phyloP scores from a whole-genome alignment of 2,113 vertebrate genomes.

The Mobula hypostoma region DNA sequence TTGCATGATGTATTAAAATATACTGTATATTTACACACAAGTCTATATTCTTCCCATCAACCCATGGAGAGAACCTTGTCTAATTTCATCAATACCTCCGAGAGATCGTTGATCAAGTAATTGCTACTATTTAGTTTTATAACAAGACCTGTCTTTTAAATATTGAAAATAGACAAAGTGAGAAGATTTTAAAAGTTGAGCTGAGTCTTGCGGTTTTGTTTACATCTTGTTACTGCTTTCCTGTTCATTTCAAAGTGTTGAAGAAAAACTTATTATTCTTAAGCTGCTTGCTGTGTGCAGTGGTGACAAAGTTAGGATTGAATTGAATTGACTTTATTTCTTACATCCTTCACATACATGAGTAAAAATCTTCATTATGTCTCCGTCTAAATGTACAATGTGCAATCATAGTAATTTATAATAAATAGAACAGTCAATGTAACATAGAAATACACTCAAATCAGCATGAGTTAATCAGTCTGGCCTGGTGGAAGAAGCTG shows the following conservation, averaged over 20 bases:
- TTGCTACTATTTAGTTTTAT: background rate
- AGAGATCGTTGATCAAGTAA: background rate
- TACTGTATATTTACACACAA: background rate
- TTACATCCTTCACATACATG: too few relatives aligned
- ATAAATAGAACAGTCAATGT: too few relatives aligned
- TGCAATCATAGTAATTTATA: too few relatives aligned
- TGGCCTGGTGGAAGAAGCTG: too few relatives aligned
- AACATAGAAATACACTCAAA: too few relatives aligned
- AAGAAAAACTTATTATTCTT: background rate
- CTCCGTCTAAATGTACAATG: too few relatives aligned
- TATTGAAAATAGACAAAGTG: background rate
- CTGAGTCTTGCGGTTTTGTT: too few relatives aligned
- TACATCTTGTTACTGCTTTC: too few relatives aligned
- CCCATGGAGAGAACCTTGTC: background rate
- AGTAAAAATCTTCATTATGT: too few relatives aligned
- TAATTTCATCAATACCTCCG: background rate
- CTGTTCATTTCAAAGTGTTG: background rate
- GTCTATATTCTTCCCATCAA: background rate
- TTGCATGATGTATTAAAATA: background rate
- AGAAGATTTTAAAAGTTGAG: background rate
- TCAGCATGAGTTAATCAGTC: too few relatives aligned
- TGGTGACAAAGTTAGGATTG: background rate
- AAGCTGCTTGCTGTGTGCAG: background rate
- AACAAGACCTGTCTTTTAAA: background rate
- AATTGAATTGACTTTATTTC: background rate